Evolutionary conservation across 2,797 vertebrate genomes (phyloP), one percentile per base, ranked within the genome.

Genomic region (Rhinoraja longicauda): DNA sequence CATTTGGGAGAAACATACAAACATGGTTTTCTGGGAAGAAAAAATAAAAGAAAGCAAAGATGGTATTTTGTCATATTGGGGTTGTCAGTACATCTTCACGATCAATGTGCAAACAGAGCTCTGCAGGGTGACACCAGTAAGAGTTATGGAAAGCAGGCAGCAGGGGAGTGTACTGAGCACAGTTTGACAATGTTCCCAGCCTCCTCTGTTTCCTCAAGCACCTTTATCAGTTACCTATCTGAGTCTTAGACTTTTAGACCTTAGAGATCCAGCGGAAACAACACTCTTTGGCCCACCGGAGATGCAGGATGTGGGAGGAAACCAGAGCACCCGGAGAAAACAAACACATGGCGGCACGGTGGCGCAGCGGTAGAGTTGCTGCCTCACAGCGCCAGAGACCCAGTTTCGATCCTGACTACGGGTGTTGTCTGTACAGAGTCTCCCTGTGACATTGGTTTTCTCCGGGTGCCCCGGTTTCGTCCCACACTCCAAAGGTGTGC

Each of bases 81-180:
- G 72, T 75, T 92, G 90, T 73, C 36, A 29, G 36, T 26, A 72
- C 9, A 91, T 91, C 24, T 17, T 53, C 24, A 53, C 75, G 70
- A 92, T 92, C 70, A 91, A 72, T 75, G 39, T 75, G 24, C 39
- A n/a, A 70, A 26, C 24, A 92, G n/a, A 75, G 75, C 24, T 19
- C 39, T 24, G 72, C 45, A 53, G 90, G 90, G 15, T 92, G 70
- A 75, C 39, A 92, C 29, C 90, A 57, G 70, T 29, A 92, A 92
- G 39, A 21, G 70, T 45, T 45, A 75, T 53, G 92, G 90, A 92
- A 92, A 53, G 90, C 29, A 39, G 26, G 26, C 24, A 75, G 72
- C 90, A 29, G 70, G 45, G 39, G 70, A 1, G 36, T 73, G 36
- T 73, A 39, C 70, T 17, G 24, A 92, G 39, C 75, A 26, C 12